A percentile compares a stretch with the other conserved stretches of the same genome.
phyloP scores from a whole-genome alignment of 2,888 invertebrate species.

The Clitarchus hookeri region DNA sequence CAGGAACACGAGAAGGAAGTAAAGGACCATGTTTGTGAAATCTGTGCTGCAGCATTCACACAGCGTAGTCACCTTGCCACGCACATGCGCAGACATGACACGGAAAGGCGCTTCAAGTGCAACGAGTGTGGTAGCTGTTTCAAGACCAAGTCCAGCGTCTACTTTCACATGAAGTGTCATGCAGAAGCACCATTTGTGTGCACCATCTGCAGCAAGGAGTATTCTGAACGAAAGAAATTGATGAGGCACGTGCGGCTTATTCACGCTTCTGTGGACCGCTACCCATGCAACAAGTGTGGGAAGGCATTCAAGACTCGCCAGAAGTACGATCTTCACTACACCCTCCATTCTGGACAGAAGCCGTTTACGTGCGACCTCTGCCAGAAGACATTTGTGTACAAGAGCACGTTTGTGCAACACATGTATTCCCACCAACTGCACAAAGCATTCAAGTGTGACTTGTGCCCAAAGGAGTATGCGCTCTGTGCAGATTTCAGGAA shows the following conservation, averaged over 20 bases:
- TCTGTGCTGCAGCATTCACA: conserved; percentile 27
- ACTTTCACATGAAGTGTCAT: conserved; percentile 31
- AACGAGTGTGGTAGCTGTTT: conserved; percentile 28
- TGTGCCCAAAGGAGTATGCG: conserved; percentile 31
- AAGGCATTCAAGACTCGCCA: conserved; percentile 43
- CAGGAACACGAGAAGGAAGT: neutral
- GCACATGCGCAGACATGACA: conserved; percentile 28
- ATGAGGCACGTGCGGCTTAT: conserved; percentile 29
- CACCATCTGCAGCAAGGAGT: conserved; percentile 28
- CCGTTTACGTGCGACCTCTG: conserved; percentile 40
- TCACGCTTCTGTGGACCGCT: conserved; percentile 34
- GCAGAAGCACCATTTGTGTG: conserved; percentile 31
- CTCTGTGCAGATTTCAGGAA: conserved; percentile 28
- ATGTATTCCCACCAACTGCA: conserved; percentile 40
- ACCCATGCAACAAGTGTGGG: conserved; percentile 42
- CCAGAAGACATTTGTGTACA: conserved; percentile 39
- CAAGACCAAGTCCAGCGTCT: conserved; percentile 33
- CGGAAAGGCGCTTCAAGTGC: conserved; percentile 29
- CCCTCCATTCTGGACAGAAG: conserved; percentile 40
- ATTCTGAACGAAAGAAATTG: conserved; percentile 27
- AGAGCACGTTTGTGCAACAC: conserved; percentile 43
- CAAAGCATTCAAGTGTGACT: conserved; percentile 30
- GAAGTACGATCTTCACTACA: conserved; percentile 41
- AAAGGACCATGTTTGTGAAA: conserved; percentile 25
- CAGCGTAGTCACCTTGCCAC: conserved; percentile 28